Conservation (phyloP, 2,888 invertebrate genomes). For the Apotomis turbidana region DNA sequence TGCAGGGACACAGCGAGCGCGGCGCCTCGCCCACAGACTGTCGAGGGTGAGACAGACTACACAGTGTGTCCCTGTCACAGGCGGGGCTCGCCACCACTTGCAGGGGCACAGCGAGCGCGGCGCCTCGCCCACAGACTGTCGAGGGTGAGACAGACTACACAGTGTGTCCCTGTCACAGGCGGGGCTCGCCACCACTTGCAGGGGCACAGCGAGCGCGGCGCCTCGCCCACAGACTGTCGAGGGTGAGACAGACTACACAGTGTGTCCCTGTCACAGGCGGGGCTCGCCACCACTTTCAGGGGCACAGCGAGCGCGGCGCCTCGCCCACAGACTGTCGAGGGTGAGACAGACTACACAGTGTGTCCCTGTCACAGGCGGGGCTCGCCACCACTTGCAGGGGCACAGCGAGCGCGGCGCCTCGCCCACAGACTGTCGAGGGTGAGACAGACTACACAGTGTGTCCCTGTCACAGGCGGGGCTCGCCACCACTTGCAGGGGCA, state of each 20-base stretch:
- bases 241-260: slow-evolving; percentile 27
- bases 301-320: slow-evolving; percentile 52
- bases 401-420: slow-evolving; percentile 53
- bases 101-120: slow-evolving; percentile 55
- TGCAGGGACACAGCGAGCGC: no score
- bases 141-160: slow-evolving; percentile 48
- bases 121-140: slow-evolving; percentile 44
- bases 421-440: slow-evolving; percentile 46
- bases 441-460: slow-evolving; percentile 43
- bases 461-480: slow-evolving; percentile 55
- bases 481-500: no score
- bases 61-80: no score
- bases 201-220: background rate
- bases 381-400: no score
- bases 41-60: no score
- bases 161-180: slow-evolving; percentile 50
- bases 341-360: no score
- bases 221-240: background rate
- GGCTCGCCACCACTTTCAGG: no score
- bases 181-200: no score
- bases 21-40: no score
- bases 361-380: no score
- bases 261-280: slow-evolving; percentile 52
- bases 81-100: no score
- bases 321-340: slow-evolving; percentile 52